phyloP scores from a whole-genome alignment of 2,888 invertebrate genomes.

The Eupithecia inturbata region DNA sequence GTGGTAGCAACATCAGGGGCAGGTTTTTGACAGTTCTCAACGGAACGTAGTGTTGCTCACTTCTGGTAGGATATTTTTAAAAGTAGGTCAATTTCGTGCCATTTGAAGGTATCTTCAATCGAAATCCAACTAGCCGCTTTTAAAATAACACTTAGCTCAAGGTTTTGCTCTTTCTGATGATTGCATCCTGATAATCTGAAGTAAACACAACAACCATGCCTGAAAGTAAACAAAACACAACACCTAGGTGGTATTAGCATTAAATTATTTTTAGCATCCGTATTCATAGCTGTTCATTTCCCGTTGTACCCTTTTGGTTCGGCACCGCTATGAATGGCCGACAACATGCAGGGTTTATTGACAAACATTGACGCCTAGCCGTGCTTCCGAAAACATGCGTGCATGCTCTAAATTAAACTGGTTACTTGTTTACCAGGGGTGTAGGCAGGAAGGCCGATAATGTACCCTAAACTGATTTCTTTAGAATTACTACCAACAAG shows the following conservation, averaged over 20 bases:
- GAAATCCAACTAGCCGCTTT: background rate
- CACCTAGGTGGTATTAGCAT: background rate
- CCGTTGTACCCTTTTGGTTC: conserved; percentile 32
- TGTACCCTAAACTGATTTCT: background rate
- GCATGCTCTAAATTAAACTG: conserved; percentile 39
- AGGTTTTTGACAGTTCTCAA: no score
- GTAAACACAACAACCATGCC: background rate
- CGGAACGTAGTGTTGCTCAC: no score
- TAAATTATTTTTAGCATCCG: conserved; percentile 20
- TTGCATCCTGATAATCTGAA: background rate
- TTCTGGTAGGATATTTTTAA: no score
- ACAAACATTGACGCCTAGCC: conserved; percentile 76
- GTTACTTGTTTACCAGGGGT: conserved; percentile 4
- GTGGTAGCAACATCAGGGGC: no score
- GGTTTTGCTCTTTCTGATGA: background rate
- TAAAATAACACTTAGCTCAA: background rate
- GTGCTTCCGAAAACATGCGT: conserved; percentile 62
- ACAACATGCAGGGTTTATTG: conserved; percentile 74
- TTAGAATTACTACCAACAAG: no score
- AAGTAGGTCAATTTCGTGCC: no score
- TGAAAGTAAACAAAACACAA: conserved; percentile 11
- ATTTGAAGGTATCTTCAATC: no score
- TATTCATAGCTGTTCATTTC: conserved; percentile 33
- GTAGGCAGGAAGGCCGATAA: background rate
- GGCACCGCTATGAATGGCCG: conserved; percentile 66